Percentiles rank a stretch among this genome's conserved stretches.
phyloP scores from a whole-genome alignment of 2,888 invertebrate species.

The Lobophora halterata region DNA sequence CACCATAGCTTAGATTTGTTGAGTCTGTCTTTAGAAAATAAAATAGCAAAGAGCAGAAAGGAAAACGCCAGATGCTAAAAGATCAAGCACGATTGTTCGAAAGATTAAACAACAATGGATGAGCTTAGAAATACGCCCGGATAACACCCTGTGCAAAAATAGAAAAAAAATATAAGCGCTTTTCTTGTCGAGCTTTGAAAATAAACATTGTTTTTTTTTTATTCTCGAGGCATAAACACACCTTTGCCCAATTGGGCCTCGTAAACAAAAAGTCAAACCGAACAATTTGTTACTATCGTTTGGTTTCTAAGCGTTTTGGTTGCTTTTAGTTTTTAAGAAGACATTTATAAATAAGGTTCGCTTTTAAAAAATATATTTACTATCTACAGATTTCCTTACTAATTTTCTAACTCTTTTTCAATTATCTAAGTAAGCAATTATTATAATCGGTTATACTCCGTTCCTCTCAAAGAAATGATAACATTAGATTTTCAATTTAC shows the following conservation, averaged over 20 bases:
- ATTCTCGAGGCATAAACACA: conserved; percentile 38
- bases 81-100: conserved; percentile 47
- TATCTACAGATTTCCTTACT: too few species aligned
- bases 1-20: background rate
- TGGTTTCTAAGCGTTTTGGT: conserved; percentile 15
- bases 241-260: conserved; percentile 41
- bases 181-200: conserved; percentile 45
- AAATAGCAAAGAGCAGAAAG: conserved; percentile 16
- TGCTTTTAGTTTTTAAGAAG: conserved; percentile 1
- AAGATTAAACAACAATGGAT: conserved; percentile 52
- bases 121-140: conserved; percentile 48
- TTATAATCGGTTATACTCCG: conserved; percentile 6
- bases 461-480: conserved; percentile 13
- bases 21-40: background rate
- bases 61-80: conserved; percentile 47
- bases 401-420: too few species aligned
- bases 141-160: conserved; percentile 42
- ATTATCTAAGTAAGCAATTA: too few species aligned
- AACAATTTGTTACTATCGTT: conserved; percentile 22
- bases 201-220: conserved; percentile 53
- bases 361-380: too few species aligned
- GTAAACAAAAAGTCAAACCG: conserved; percentile 34
- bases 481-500: conserved; percentile 23
- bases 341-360: too few species aligned
- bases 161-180: conserved; percentile 58